Evolutionary conservation across 2,888 invertebrate species (phyloP), one percentile per base, ranked within the genome.

Genomic region (Tetragnatha montana): DNA sequence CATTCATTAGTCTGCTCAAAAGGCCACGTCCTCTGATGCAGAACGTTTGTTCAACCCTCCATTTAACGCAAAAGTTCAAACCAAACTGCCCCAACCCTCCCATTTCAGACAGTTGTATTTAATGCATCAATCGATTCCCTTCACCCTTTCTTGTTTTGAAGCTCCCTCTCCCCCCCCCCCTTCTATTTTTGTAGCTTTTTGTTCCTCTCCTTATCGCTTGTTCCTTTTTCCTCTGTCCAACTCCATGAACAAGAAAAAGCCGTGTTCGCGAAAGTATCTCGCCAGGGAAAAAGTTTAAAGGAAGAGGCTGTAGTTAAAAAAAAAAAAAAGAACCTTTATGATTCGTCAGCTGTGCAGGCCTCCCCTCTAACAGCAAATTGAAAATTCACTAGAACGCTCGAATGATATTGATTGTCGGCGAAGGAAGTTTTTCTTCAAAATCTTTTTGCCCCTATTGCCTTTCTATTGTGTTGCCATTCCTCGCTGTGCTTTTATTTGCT

Each of bases 271-370:
- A 49, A 76, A 76, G 50, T 50, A 51, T 51, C 22, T 50, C 50
- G 47, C 35, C 49, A 22, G 47, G 19, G 79, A n/a, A 51, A 19
- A 68, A 68, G 22, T 22, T 76, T 60, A 10, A 60, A 60, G 60
- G 60, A 60, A 35, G 35, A 35, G 35, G 35, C 1, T 35, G 4
- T 35, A 35, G 35, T 35, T 35, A 35, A 2, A 35, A 35, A 60
- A 68, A 60, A 75, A 83, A 35, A 60, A 68, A 60, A 75, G 75
- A 1, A n/a, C 78, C 74, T 69, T 68, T 69, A 75, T 73, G 80
- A 87, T 87, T 50, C 81, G 81, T 71, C 81, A 87, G 75, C 87
- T 87, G 81, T 14, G 81, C 51, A 22, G 76, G 75, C 71, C 76
- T 81, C 22, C 78, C 69, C 75, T 60, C 47, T 75, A 71, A 76